Evolutionary conservation across 2,113 vertebrate genomes (phyloP), one percentile per base, ranked within the genome.

Genomic region (Sapayoa aenigma): DNA sequence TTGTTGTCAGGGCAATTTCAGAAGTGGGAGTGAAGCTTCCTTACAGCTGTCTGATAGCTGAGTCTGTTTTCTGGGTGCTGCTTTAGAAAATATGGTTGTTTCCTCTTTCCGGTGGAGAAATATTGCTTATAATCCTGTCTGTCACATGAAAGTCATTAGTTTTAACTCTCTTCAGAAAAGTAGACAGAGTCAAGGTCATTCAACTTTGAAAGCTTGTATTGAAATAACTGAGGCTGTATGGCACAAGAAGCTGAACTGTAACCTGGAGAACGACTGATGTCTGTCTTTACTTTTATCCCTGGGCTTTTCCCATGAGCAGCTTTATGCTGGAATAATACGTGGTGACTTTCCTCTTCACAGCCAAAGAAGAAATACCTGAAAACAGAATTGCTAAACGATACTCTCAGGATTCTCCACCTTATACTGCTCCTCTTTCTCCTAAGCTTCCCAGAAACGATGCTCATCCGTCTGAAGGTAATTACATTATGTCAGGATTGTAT

Each of bases 391-490:
- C 96, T 94, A 99, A 99, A 96, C 97, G 98, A 75, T 98, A 98
- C 91, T 97, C 98, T 87, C 98, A 98, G 74, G 96, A 99, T 81
- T 98, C 98, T 84, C 97, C 98, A 4, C 97, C 98, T 0, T 99
- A 98, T n/a, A 96, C 98, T 33, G 98, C 98, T 63, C 98, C 99
- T 65, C 97, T 98, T 72, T 99, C 99, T 52, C 98, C 99, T 44
- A 99, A 99, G 95, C 97, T 98, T 63, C 95, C 98, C 81, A 98
- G 98, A 82, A 97, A 97, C 12, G 98, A 98, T 81, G 96, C 97
- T 65, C 98, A 98, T 93, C 98, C 98, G 28, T 98, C 98, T 94
- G 98, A 99, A 99, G 99, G 99, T 99, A 98, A 96, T 80, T 81
- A 94, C 9, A 33, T 85, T 81, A 72, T 73, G 69, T 77, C 23